Evolutionary conservation across 2,888 invertebrate species (phyloP), one percentile per base, ranked within the genome.

Genomic region (Lepas anatifera): DNA sequence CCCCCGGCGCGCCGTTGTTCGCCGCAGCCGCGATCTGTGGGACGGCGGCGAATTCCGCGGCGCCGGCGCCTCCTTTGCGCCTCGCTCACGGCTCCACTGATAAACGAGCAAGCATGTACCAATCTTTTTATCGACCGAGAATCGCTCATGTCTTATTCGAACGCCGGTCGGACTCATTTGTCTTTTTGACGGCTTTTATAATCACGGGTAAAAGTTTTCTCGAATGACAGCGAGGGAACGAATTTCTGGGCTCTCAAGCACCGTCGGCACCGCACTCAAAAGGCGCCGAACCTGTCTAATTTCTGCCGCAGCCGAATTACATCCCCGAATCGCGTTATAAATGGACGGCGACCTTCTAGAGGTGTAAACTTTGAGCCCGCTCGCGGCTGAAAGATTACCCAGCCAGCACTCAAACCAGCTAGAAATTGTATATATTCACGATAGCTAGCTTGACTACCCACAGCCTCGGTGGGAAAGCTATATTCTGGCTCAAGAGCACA

Each of bases 61-160:
- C n/a, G n/a, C n/a, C n/a, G n/a, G n/a, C n/a, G n/a, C n/a, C n/a
- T n/a, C n/a, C n/a, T n/a, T n/a, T n/a, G n/a, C n/a, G 32, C 8
- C 58, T 16, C 58, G 32, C 22, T 58, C 58, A 29, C 32, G 7
- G 58, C 58, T 2, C 58, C n/a, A 1, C 22, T 58, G 58, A 58
- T 58, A 58, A 58, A 58, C 35, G 58, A 58, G 58, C 58, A 35
- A 25, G 35, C 58, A 58, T 58, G 58, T 58, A 58, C 58, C 58
- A 58, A 58, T 58, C 58, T 58, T 58, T 58, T 35, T 58, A 58
- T 58, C 58, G 58, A 58, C 58, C 58, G 18, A 16, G 32, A 58
- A 58, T 58, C 58, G 58, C 58, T 58, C 58, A 58, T 58, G 58
- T 58, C 58, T 58, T 58, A 58, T 58, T 58, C 58, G 58, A 58